These are phyloP conservation scores for Drosophila kanapiae DNA, from an alignment of 1,140 invertebrate species.

Conservation along the genomic window DNA sequence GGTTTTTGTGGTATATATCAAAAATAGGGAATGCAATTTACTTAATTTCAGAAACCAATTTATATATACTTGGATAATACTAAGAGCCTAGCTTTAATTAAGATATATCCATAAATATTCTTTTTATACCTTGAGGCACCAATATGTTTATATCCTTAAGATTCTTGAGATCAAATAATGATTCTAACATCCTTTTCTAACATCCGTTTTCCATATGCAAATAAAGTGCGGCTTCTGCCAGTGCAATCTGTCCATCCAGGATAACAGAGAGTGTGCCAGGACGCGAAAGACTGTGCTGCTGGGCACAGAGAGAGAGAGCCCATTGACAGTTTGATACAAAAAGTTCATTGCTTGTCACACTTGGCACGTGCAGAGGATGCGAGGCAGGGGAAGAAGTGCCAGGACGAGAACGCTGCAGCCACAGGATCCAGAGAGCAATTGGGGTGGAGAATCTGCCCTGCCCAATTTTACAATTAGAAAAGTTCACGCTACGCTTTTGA, in stretches of 20 bases:
- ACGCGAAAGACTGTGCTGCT: slow-evolving; percentile 4
- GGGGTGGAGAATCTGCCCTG: slow-evolving; percentile 8
- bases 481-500: slow-evolving; percentile 45
- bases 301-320: slow-evolving; percentile 13
- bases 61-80: too few relatives aligned
- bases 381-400: background rate
- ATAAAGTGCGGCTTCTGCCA: background rate
- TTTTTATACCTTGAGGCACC: too few relatives aligned
- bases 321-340: slow-evolving; percentile 66
- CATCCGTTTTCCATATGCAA: background rate
- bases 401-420: background rate
- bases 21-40: too few relatives aligned
- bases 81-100: too few relatives aligned
- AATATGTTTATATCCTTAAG: too few relatives aligned
- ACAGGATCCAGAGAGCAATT: slow-evolving; percentile 4
- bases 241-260: background rate
- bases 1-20: too few relatives aligned
- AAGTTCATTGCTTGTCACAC: slow-evolving; percentile 55
- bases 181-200: too few relatives aligned
- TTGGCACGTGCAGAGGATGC: slow-evolving; percentile 38
- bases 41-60: too few relatives aligned
- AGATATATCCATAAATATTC: too few relatives aligned
- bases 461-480: slow-evolving; percentile 65
- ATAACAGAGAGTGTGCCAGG: slow-evolving; percentile 11
- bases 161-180: too few relatives aligned